phyloP scores from a whole-genome alignment of 2,888 invertebrate species.

The Drosophila fulvimacula region DNA sequence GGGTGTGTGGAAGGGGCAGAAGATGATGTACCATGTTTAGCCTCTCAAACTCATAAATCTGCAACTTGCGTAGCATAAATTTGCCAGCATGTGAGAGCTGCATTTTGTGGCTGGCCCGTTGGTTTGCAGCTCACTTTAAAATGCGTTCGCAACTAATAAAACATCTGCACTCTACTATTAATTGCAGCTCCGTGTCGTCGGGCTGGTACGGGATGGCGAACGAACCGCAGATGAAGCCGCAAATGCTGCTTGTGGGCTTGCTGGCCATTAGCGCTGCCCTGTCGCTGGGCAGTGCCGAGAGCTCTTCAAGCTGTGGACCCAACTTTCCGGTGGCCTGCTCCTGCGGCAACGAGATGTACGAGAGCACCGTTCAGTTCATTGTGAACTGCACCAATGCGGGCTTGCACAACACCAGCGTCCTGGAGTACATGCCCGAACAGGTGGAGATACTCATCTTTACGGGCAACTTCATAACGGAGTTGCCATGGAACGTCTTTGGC shows the following conservation, averaged over 20 bases:
- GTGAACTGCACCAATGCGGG: constrained; percentile 90
- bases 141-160: constrained; percentile 65
- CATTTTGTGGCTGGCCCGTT: constrained; percentile 29
- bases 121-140: constrained; percentile 53
- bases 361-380: constrained; percentile 86
- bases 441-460: constrained; percentile 90
- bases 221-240: constrained; percentile 47
- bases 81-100: constrained; percentile 26
- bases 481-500: constrained; percentile 91
- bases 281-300: constrained; percentile 47
- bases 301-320: constrained; percentile 84
- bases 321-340: constrained; percentile 86
- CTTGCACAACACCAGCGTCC: constrained; percentile 87
- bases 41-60: constrained; percentile 72
- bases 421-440: constrained; percentile 87
- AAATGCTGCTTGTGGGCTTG: constrained; percentile 48
- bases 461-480: constrained; percentile 88
- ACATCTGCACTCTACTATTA: constrained; percentile 49
- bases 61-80: constrained; percentile 68
- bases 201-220: constrained; percentile 44
- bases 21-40: constrained; percentile 33
- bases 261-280: constrained; percentile 52
- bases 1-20: too few relatives aligned
- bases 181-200: constrained; percentile 53
- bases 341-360: constrained; percentile 86